These are phyloP conservation scores for Boulengeromyrus knoepffleri DNA, from an alignment of 2,113 vertebrate genomes.

Conservation along the genomic window DNA sequence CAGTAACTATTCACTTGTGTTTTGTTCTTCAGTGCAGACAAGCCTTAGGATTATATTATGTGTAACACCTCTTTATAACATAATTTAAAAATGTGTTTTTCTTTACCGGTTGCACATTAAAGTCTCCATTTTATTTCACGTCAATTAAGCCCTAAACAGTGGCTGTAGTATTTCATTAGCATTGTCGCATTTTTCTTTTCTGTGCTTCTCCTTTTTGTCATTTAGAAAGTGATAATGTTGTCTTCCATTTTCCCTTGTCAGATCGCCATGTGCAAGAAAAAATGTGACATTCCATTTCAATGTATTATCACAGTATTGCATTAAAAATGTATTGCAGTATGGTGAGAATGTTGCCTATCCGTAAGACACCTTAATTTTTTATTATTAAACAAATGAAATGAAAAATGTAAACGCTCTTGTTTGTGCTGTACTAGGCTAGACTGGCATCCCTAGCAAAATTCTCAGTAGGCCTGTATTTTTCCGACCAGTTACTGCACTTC, in stretches of 20 bases:
- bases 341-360: conserved; percentile 32
- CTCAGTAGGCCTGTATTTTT: neutral
- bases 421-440: neutral
- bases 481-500: neutral
- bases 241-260: neutral
- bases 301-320: conserved; percentile 40
- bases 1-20: neutral
- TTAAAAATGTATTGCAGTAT: conserved; percentile 33
- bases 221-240: neutral
- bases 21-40: neutral
- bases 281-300: neutral
- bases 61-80: neutral
- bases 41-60: neutral
- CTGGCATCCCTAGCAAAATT: neutral
- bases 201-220: neutral
- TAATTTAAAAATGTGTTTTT: neutral
- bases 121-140: neutral
- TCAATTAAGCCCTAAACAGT: neutral
- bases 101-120: neutral
- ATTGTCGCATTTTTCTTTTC: neutral
- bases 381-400: conserved; percentile 20
- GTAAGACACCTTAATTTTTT: conserved; percentile 35
- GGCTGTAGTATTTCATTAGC: neutral
- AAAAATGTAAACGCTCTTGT: neutral
- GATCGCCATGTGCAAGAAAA: neutral